phyloP scores from a whole-genome alignment of 2,113 vertebrate species.

The Oxyruncus cristatus region DNA sequence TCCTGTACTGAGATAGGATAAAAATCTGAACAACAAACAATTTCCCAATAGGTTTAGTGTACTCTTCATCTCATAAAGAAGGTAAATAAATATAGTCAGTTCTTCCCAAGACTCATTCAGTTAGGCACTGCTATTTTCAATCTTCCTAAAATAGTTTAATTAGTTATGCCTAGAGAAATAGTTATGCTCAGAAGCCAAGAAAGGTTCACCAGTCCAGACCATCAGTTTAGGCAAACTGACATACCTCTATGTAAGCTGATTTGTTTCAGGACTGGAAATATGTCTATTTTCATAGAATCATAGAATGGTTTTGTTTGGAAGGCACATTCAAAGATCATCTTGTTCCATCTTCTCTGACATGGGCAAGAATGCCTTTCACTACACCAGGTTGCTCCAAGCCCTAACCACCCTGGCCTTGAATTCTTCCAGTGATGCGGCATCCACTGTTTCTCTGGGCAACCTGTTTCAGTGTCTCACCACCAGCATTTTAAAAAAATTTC shows the following conservation, averaged over 20 bases:
- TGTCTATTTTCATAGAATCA: neutral
- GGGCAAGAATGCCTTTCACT: neutral
- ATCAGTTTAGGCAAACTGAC: neutral
- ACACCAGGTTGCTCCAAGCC: neutral
- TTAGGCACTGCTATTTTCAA: neutral
- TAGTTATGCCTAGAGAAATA: neutral
- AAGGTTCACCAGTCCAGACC: neutral
- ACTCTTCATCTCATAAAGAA: neutral
- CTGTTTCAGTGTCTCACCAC: neutral
- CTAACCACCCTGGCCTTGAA: neutral
- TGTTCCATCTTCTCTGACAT: neutral
- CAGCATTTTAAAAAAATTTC: neutral
- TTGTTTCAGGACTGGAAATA: neutral
- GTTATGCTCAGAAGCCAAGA: neutral
- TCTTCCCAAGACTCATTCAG: neutral
- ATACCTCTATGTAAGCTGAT: neutral
- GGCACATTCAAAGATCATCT: neutral
- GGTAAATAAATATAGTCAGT: neutral
- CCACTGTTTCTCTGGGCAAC: neutral
- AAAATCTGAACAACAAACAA: neutral
- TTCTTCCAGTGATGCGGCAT: neutral
- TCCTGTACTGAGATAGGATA: neutral
- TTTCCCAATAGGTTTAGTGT: neutral
- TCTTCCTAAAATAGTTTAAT: neutral
- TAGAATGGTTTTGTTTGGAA: neutral